These are phyloP conservation scores for Brachionus rubens DNA, from an alignment of 1,140 invertebrate genomes.

Conservation along the genomic window DNA sequence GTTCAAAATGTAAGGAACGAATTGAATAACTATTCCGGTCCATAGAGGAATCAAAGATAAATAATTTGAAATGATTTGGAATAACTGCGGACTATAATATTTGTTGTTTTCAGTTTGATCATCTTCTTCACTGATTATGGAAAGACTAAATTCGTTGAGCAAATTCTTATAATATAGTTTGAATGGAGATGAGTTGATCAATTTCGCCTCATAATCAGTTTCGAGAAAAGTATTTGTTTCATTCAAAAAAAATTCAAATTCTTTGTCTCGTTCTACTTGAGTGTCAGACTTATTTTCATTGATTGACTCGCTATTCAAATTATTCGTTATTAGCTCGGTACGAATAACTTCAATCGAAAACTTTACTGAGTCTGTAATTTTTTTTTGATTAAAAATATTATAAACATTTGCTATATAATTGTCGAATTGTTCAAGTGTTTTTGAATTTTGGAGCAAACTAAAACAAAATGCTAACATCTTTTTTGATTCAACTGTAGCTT, in stretches of 20 bases:
- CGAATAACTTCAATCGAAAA: not conserved
- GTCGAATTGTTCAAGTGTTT: not conserved
- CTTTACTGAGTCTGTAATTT: not conserved
- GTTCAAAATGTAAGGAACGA: no score
- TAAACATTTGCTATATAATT: conserved; percentile 1
- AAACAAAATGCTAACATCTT: not conserved
- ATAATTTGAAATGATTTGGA: not conserved
- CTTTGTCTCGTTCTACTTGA: not conserved
- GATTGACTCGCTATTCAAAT: not conserved
- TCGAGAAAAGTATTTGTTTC: not conserved
- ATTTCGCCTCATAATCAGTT: not conserved
- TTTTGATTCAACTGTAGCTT: not conserved
- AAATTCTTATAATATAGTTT: not conserved
- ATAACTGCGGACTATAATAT: not conserved
- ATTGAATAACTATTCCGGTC: not conserved
- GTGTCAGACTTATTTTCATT: not conserved
- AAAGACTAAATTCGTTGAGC: not conserved
- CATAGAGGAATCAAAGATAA: not conserved
- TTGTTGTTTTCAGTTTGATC: not conserved
- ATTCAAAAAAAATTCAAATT: not conserved
- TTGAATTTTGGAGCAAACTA: not conserved
- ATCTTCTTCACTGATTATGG: not conserved
- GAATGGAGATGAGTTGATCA: not conserved
- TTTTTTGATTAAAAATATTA: conserved; percentile 1
- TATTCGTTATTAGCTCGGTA: not conserved